Conservation (phyloP, 2,888 invertebrate species). For the Tetranychus piercei region DNA sequence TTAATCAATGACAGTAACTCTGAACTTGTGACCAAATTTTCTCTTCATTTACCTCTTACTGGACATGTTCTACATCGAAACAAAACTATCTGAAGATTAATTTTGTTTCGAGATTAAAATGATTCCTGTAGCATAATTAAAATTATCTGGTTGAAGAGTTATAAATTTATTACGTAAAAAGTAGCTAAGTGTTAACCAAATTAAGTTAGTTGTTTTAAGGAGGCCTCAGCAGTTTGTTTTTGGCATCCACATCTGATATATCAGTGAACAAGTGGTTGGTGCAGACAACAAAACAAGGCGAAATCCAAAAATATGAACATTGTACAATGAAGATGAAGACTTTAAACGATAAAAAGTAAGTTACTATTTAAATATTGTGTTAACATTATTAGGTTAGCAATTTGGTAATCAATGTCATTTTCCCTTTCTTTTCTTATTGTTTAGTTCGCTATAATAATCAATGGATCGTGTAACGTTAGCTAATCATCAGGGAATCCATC, state of each 20-base stretch:
- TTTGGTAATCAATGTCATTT: too few species aligned
- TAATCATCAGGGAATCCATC: too few species aligned
- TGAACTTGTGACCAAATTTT: too few species aligned
- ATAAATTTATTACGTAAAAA: too few species aligned
- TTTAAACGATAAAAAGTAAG: background rate
- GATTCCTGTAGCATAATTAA: background rate
- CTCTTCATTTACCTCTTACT: too few species aligned
- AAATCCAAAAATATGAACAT: background rate
- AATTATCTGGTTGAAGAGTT: background rate
- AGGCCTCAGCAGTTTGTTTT: background rate
- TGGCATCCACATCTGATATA: background rate
- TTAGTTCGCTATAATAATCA: too few species aligned
- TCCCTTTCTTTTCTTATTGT: too few species aligned
- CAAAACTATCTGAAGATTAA: too few species aligned
- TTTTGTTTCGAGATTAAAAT: background rate
- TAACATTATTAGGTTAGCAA: too few species aligned
- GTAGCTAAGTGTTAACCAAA: background rate
- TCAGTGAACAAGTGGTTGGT: background rate
- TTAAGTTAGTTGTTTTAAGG: background rate
- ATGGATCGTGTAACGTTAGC: too few species aligned
- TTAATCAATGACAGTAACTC: too few species aligned
- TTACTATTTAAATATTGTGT: background rate
- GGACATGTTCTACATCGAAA: too few species aligned
- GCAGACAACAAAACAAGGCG: background rate
- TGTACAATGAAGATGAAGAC: background rate